Evolutionary conservation across 2,888 invertebrate species (phyloP), one percentile per base, ranked within the genome.

Genomic region (Leptopilina myrica): DNA sequence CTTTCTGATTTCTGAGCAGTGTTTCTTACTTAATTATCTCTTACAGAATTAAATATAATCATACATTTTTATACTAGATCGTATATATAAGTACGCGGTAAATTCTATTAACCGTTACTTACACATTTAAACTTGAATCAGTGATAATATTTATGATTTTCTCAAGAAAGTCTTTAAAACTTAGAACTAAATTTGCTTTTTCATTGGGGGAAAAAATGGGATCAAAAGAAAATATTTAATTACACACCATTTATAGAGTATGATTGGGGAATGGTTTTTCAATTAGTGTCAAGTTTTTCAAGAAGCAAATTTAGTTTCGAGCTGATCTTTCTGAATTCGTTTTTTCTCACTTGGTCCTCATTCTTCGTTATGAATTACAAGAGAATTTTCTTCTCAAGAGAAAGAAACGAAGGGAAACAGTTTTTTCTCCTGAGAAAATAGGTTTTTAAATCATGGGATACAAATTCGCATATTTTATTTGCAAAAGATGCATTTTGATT

Each of bases 1-100:
- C 56, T 66, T 73, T 82, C 80, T 81, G 81, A 83, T 79, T 83
- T 80, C 84, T 84, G 84, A 83, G 84, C 84, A 84, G 80, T 81
- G 80, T 46, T 82, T 81, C 76, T 79, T 69, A 79, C 66, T 78
- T 84, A 81, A 81, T 84, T 81, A 80, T 83, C 81, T 80, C 56
- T 73, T 73, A 73, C 56, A 40, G 26, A 53, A 73, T 73, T 73
- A 56, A 53, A 56, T 73, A 73, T 56, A 73, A 73, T 73, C 40
- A 73, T 73, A 73, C 73, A 73, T 73, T 53, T 69, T 49, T 69
- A 73, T 73, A 73, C 56, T 53, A 73, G 33, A 33, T 73, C 56
- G 73, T 73, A 73, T 73, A 73, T 73, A 53, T 73, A 73, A 59
- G 56, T 53, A 33, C 73, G 73, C 40, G 53, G 33, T 33, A n/a